Base-by-base conservation (phyloP, 1,140 invertebrate species). In the Bradynema listronoti region DNA sequence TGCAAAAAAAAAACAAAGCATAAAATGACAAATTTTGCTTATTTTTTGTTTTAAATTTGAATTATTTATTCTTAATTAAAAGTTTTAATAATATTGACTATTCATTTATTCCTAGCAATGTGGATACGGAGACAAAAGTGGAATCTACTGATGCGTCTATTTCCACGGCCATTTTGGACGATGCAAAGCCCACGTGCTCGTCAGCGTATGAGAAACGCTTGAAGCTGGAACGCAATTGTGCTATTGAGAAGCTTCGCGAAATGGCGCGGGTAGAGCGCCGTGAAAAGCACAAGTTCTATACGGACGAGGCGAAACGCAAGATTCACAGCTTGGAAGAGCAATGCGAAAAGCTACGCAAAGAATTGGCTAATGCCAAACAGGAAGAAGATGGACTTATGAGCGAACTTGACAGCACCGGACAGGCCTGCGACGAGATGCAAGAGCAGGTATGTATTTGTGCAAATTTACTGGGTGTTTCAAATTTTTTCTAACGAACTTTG, bases 371-470 rank as follows among this genome's bases (percentile, higher is more conserved):
- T 39, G 58, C 57, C 16, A 72, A 65, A n/a, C 59, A 75, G 85
- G 91, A 96, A 79, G 94, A 98, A 80, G 93, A 97, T 78, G 91
- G 91, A 1, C 80, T 99, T 51, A 81, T 97, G 2, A 95, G 91
- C 77, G 95, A 99, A 80, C 95, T 98, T 89, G 95, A 99, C 79
- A 91, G 96, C 0, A 99, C 59, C 25, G 66, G 67, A 27, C 65
- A 90, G 85, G 94, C 94, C 0, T 97, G 95, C 79, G 94, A 98
- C 80, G 94, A 98, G 74, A 95, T 97, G 91, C 92, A 97, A 80
- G 91, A 97, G 76, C 91, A 97, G 79, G 89, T 93, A 96, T 80
- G 90, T 95, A 0, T 96, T 92, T 49, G 11, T n/a, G 22, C 11
- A 49, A n/a, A 22, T 49, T 49, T 49, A 49, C n/a, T n/a, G n/a